Base-by-base conservation (phyloP, 2,797 vertebrate genomes). In the Manis pentadactyla region DNA sequence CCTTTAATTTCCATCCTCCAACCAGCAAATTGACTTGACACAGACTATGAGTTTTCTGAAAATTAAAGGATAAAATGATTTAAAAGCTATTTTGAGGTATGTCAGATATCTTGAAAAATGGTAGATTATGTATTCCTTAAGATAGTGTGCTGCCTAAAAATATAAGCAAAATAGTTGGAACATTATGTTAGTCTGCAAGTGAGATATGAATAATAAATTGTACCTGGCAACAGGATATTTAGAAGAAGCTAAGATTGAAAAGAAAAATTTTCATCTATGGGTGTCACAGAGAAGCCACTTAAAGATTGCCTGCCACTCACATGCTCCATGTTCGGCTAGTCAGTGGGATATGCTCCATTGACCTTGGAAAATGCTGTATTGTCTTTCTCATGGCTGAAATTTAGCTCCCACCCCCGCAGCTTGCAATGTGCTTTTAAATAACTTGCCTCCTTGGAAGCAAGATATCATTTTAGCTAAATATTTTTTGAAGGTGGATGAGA, bases 61-160 rank as follows among this genome's bases (percentile, higher is more conserved):
- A 90, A 59, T 77, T 87, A 88, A 88, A 68, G 46, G 5, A 0
- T 71, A 68, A 69, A 90, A 42, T 84, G 63, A 95, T 71, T 90
- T 75, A 73, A 97, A 93, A 87, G 19, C 34, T 97, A 71, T 94
- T 89, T 84, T 93, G 63, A 66, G 82, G 66, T 92, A n/a, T 61
- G n/a, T 83, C 39, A 90, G 74, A 78, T 37, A 63, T 87, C 59
- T 89, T 89, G 59, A 95, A 93, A 92, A 94, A 66, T 91, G 59
- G 68, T 88, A 46, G 29, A 68, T 66, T 49, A 27, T 59, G 37
- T 64, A 83, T 94, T 94, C 85, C 75, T 83, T 81, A 87, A 92
- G 64, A 81, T 42, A 78, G 18, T 21, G 7, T 64, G 42, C 31
- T 96, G 63, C 42, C 59, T 95, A 78, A 92, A 95, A 92, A 57